A percentile compares a stretch with the other conserved stretches of the same genome.
Evolutionary conservation across 2,888 invertebrate genomes (phyloP).

Genomic region (Hipparchia sbordonii): DNA sequence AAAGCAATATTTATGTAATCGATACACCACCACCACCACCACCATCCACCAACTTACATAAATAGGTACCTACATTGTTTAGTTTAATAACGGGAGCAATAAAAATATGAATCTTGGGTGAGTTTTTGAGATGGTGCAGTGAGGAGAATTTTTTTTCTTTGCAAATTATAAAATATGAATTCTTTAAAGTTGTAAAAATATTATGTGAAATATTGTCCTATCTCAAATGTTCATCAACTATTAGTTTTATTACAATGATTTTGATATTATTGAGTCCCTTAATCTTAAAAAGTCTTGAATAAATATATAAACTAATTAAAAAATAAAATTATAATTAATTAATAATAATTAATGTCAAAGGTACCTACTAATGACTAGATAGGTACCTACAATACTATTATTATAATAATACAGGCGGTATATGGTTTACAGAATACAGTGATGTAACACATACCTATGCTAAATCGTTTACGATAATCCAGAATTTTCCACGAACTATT

Average conservation of each 20-base stretch:
- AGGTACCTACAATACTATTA: neutral
- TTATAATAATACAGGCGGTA: slow-evolving; percentile 2
- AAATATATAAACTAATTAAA: neutral
- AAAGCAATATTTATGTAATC: too few relatives aligned
- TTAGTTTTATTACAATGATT: neutral
- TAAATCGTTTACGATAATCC: neutral
- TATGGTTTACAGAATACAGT: neutral
- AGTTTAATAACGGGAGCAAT: too few relatives aligned
- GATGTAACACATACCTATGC: neutral
- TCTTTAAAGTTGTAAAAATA: neutral
- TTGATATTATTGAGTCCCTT: neutral
- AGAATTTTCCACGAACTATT: slow-evolving; percentile 7
- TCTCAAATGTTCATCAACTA: neutral
- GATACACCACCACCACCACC: too few relatives aligned
- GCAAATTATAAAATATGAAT: neutral
- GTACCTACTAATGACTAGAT: neutral
- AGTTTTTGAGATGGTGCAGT: neutral
- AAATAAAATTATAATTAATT: neutral
- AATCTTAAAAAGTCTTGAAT: neutral
- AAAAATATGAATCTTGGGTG: neutral
- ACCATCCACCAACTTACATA: too few relatives aligned
- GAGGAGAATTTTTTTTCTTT: neutral
- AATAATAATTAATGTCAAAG: neutral
- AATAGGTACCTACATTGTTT: neutral
- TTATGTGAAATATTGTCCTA: neutral